Evolutionary conservation across 2,113 vertebrate genomes (phyloP).

Genomic region (Ophthalmolycus amberensis): DNA sequence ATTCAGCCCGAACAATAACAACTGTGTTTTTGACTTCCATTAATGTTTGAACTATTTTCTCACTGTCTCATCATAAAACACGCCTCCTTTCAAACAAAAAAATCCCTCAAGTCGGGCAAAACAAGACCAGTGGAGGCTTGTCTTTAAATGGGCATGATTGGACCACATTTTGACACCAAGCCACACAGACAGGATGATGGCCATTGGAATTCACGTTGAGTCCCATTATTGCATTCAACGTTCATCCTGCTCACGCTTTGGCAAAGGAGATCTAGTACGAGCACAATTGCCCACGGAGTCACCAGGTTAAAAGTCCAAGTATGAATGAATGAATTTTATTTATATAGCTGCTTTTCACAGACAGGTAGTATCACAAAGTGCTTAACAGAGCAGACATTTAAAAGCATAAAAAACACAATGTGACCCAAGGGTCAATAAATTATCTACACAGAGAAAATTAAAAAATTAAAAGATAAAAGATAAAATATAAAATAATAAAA

Average conservation of each 20-base stretch:
- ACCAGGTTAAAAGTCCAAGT: conserved; percentile 30
- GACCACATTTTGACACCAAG: conserved; percentile 1
- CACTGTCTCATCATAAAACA: neutral
- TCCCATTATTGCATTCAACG: neutral
- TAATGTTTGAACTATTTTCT: conserved; percentile 24
- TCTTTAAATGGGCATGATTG: conserved; percentile 7
- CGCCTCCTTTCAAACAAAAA: neutral
- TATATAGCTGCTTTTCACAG: no score
- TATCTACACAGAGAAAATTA: no score
- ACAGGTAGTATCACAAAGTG: no score
- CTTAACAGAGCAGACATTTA: no score
- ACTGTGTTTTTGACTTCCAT: conserved; percentile 20
- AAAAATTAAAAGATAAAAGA: no score
- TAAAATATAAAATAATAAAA: no score
- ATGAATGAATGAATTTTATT: no score
- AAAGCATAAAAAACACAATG: no score
- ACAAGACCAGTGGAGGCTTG: neutral
- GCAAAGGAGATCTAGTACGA: neutral
- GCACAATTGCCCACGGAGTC: neutral
- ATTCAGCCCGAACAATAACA: conserved; percentile 42
- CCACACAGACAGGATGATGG: neutral
- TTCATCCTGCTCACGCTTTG: conserved; percentile 8
- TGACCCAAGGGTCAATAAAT: no score
- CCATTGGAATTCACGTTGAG: neutral
- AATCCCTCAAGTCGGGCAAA: neutral